Evolutionary conservation across 1,140 invertebrate genomes (phyloP), one percentile per base, ranked within the genome.

Genomic region (Diploscapter pachys): DNA sequence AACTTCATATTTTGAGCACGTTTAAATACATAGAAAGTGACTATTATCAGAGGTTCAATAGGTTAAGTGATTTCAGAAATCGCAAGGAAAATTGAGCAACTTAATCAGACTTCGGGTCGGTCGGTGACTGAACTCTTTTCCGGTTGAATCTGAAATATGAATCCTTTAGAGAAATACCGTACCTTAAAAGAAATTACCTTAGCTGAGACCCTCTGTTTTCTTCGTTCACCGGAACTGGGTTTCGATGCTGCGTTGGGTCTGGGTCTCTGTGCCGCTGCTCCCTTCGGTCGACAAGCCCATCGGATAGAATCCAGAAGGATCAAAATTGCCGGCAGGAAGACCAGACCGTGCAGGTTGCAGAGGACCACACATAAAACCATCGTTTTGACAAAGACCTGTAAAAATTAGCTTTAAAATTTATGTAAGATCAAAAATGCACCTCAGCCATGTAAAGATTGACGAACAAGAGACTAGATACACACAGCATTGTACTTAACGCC

Each of bases 361-460:
- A 84, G 71, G 4, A 80, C 72, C 8, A 84, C 84, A 69, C 84
- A 86, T 4, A 83, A 13, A 4, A 84, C 78, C 80, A 84, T 82
- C 3, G 84, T 83, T 72, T 84, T 80, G 48, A 85, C 81, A 62
- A 79, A 81, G 13, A 81, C 79, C 79, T 80, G 65, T 62, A 72
- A 59, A 52, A 53, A 2, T 9, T 52, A 9, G 53, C 3, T 50
- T 50, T 65, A 31, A 31, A 31, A 31, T 64, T 55, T 48, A 2
- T 73, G 31, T 6, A 13, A 75, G 54, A 50, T 11, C 53, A 11
- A 11, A n/a, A 57, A 77, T 74, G 75, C 50, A 83, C 84, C 53
- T 82, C 76, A 11, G 80, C 72, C 82, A 84, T 84, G 77, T 84
- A 85, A 9, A 84, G 70, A 54, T 84, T 76, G 53, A 85, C 79